Evolutionary conservation across 2,113 vertebrate species (phyloP).

Genomic region (Brienomyrus brachyistius): DNA sequence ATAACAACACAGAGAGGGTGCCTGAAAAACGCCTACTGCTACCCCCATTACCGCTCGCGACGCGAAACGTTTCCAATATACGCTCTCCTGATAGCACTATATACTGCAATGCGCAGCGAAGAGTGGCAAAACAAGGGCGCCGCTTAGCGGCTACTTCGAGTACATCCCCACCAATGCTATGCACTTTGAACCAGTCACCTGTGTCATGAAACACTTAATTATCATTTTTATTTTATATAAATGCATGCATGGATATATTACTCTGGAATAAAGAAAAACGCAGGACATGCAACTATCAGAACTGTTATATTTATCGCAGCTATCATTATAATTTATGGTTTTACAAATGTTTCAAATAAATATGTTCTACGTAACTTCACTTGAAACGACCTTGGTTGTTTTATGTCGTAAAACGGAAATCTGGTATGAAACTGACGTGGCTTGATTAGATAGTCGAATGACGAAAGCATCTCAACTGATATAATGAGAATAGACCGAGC

Average conservation of each 20-base stretch:
- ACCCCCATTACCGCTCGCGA: not conserved
- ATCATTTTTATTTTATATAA: not conserved
- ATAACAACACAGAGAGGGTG: not conserved
- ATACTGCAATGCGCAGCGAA: not conserved
- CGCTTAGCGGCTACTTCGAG: not conserved
- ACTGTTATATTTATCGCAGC: not conserved
- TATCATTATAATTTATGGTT: not conserved
- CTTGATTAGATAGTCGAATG: not conserved
- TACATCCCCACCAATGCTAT: not conserved
- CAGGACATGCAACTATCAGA: not conserved
- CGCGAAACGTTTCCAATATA: not conserved
- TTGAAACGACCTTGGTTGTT: not conserved
- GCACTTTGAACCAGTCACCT: not conserved
- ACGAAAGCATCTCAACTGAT: constrained; percentile 31
- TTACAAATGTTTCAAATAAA: not conserved
- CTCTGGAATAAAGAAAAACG: not conserved
- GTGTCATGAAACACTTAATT: not conserved
- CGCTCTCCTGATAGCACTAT: not conserved
- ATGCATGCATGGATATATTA: not conserved
- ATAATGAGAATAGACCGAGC: constrained; percentile 54
- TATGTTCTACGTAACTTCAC: not conserved
- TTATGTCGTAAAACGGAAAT: not conserved
- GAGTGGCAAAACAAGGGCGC: not conserved
- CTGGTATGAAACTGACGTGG: not conserved
- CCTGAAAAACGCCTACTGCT: not conserved